Base-by-base conservation (phyloP, 1,140 invertebrate genomes). In the Parasteatoda tepidariorum region DNA sequence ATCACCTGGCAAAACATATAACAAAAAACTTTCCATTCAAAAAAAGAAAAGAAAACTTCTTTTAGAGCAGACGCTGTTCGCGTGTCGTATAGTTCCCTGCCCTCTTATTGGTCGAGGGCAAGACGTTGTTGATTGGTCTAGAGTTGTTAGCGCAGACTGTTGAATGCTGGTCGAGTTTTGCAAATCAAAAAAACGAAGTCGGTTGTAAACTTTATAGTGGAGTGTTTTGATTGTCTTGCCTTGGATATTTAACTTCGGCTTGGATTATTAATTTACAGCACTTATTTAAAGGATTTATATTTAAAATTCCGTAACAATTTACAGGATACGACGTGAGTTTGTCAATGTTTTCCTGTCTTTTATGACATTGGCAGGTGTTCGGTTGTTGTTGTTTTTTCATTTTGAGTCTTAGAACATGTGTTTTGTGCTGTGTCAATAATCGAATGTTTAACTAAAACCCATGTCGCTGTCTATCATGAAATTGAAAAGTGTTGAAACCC, bases 101-200 rank as follows among this genome's bases (percentile, higher is more conserved):
- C 24, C 22, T 54, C 13, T 11, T 22, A 79, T 79, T 79, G 76
- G 76, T 6, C 22, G 24, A 57, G 34, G 22, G 6, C 30, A 30
- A 48, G 31, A 30, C 22, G 57, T n/a, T 30, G 41, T 30, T 79
- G 62, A 79, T 79, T 79, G 76, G 76, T 34, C 9, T 11, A 79
- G 76, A 79, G 76, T 79, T 79, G 62, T 68, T 67, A 79, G 76
- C 76, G 76, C 76, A 79, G 76, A 68, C 76, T 79, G 76, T 79
- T 79, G 76, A 79, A 79, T 79, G 30, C 57, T 57, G 48, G 76
- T 79, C 48, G 75, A 79, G 41, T 68, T 67, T 30, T 57, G 33
- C 4, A 22, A 57, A 79, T 75, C 55, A 75, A 75, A 68, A 61
- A 75, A 38, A 22, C 26, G 22, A 75, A 75, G 71, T 24, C 57